These are phyloP conservation scores for Neodon shergylaensis DNA, from an alignment of 2,113 vertebrate genomes.

Conservation along the genomic window DNA sequence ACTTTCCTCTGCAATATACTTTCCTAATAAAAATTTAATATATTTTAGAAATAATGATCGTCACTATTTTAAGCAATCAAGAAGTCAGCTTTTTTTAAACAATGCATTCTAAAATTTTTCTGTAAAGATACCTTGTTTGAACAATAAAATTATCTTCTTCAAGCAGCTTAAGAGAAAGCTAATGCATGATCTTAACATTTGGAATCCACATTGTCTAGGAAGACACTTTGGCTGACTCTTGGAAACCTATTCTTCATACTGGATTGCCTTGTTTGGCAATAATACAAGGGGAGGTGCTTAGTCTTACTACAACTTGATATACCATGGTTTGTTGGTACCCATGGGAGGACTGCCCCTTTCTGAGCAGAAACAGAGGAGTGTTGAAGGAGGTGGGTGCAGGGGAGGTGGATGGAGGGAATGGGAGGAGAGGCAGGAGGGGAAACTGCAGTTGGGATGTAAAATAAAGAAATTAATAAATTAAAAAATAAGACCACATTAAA, in stretches of 20 bases:
- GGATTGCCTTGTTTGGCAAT: too few species aligned
- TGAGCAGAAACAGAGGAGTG: neutral
- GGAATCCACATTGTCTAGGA: constrained; percentile 33
- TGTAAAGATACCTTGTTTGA: constrained; percentile 36
- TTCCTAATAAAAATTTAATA: constrained; percentile 40
- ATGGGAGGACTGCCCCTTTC: too few species aligned
- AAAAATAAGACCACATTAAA: neutral
- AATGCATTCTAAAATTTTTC: neutral
- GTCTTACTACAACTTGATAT: too few species aligned
- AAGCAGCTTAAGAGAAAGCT: neutral
- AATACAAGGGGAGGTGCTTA: too few species aligned
- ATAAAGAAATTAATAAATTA: neutral
- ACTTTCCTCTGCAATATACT: constrained; percentile 4
- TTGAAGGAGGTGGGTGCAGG: too few species aligned
- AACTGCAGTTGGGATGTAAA: neutral
- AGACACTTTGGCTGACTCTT: neutral
- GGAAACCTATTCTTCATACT: too few species aligned
- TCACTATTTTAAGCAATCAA: neutral
- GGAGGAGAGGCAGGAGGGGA: neutral
- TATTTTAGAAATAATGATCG: constrained; percentile 13
- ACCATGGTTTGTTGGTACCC: too few species aligned
- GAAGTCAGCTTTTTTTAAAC: neutral
- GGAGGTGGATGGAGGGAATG: neutral
- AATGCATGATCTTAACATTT: neutral
- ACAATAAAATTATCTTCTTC: neutral